Evolutionary conservation across 2,888 invertebrate species (phyloP).

Genomic region (Drosophila nr. perissopoda): DNA sequence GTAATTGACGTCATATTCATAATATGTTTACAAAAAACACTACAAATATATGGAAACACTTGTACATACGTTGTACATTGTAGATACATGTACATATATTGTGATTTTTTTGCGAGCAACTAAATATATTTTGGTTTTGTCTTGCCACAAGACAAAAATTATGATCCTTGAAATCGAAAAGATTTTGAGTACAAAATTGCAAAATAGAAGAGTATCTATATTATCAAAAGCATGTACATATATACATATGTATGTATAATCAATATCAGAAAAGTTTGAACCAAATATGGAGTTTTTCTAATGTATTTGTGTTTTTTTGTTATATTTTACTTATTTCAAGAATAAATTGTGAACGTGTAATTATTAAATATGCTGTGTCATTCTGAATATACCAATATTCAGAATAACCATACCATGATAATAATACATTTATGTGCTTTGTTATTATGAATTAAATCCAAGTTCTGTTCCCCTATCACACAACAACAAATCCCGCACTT

Average conservation of each 20-base stretch:
- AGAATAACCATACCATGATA: neutral
- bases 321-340: too few species aligned
- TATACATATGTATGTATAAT: too few species aligned
- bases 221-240: too few species aligned
- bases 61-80: neutral
- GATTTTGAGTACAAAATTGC: neutral
- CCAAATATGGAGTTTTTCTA: too few species aligned
- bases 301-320: too few species aligned
- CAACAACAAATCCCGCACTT: neutral
- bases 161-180: neutral
- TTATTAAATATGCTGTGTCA: neutral
- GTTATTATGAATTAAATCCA: conserved; percentile 20
- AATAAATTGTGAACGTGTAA: too few species aligned
- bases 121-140: neutral
- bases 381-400: neutral
- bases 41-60: neutral
- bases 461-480: neutral
- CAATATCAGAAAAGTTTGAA: too few species aligned
- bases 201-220: neutral
- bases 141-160: neutral
- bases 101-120: neutral
- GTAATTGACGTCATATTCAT: neutral
- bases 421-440: neutral
- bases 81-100: too few species aligned
- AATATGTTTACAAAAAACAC: neutral